Percentiles rank a stretch among this genome's conserved stretches.
Evolutionary conservation across 2,113 vertebrate genomes (phyloP).

Genomic region (Reinhardtius hippoglossoides): DNA sequence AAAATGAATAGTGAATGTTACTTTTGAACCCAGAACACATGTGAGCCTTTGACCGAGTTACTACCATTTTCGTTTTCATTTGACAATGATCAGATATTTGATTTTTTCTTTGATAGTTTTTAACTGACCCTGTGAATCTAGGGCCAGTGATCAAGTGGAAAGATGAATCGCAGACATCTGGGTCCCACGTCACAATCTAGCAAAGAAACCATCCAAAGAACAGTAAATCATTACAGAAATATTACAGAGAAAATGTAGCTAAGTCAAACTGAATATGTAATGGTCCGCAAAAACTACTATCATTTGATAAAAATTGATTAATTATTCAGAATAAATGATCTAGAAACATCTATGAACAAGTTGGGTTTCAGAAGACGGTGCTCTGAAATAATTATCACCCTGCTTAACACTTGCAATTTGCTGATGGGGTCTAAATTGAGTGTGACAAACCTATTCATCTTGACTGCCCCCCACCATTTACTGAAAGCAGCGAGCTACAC

Average conservation of each 20-base stretch:
- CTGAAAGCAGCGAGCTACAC: conserved; percentile 54
- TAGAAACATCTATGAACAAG: conserved; percentile 53
- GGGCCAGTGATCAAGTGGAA: conserved; percentile 4
- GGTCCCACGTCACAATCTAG: background rate
- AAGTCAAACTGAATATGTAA: conserved; percentile 31
- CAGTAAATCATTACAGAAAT: background rate
- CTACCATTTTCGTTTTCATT: background rate
- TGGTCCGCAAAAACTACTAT: conserved; percentile 14
- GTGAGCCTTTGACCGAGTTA: background rate
- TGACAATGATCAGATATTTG: background rate
- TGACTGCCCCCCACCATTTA: conserved; percentile 44
- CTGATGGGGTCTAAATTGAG: conserved; percentile 70
- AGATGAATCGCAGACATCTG: conserved; percentile 6
- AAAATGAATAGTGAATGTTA: too few species aligned
- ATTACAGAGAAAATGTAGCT: background rate
- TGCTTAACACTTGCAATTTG: conserved; percentile 50
- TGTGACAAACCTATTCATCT: conserved; percentile 67
- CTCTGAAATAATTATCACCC: conserved; percentile 61
- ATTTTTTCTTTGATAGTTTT: background rate
- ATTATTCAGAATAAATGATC: conserved; percentile 46
- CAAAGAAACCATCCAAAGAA: background rate
- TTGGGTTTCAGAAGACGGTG: conserved; percentile 35
- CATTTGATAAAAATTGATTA: background rate
- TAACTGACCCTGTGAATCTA: background rate
- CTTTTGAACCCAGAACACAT: background rate